Percentiles rank a stretch among this genome's conserved stretches.
phyloP scores from a whole-genome alignment of 1,140 invertebrate species.

The Chironomus striatipennis region DNA sequence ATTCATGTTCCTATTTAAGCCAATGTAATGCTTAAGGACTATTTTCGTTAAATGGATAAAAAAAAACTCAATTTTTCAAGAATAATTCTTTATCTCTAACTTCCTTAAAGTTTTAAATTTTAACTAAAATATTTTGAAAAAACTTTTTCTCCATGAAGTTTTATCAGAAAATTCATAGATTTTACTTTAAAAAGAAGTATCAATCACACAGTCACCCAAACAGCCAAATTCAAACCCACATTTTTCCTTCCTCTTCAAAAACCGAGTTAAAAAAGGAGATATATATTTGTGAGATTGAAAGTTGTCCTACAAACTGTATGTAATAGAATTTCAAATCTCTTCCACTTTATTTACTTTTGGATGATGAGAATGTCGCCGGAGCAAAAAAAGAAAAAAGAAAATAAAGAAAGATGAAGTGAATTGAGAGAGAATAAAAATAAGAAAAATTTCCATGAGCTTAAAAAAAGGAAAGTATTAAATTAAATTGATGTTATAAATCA shows the following conservation, averaged over 20 bases:
- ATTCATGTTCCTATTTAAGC: no score
- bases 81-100: no score
- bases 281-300: not conserved
- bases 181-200: no score
- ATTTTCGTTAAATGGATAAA: no score
- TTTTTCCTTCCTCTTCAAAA: not conserved
- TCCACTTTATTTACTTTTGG: constrained; percentile 20
- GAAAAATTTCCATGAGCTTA: not conserved
- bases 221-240: no score
- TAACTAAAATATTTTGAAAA: no score
- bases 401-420: not conserved
- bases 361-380: not conserved
- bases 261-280: not conserved
- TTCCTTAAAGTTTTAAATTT: no score
- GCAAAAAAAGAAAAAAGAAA: not conserved
- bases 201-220: no score
- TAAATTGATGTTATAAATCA: constrained; percentile 23
- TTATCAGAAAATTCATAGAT: no score
- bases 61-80: no score
- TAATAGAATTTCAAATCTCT: constrained; percentile 18
- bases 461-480: constrained; percentile 11
- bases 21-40: no score
- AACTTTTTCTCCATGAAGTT: no score
- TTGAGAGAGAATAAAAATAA: not conserved
- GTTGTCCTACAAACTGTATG: constrained; percentile 6